Conservation (phyloP, 2,888 invertebrate species). For the Tenthredo scrophulariae region DNA sequence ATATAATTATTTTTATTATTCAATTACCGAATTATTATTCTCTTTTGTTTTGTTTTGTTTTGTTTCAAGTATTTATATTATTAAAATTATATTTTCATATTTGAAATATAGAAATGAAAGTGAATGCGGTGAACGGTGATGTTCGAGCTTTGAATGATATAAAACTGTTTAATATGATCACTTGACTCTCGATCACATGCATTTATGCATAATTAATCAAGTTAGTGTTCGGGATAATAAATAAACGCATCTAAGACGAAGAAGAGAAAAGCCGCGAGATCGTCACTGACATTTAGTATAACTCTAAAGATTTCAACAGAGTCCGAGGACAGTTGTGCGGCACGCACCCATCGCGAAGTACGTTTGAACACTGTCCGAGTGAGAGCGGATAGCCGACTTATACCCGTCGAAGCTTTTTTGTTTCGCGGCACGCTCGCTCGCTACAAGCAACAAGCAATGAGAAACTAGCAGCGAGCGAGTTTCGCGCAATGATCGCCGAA, state of each 20-base stretch:
- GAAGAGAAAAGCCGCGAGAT: not conserved
- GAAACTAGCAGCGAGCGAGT: conserved; percentile 27
- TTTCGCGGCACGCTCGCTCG: conserved; percentile 32
- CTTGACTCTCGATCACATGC: not conserved
- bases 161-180: not conserved
- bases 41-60: not conserved
- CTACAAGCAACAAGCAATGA: conserved; percentile 26
- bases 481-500: conserved; percentile 28
- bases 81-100: not conserved
- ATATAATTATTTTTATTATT: not conserved
- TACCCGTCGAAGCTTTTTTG: conserved; percentile 41
- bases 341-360: conserved; percentile 51
- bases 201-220: not conserved
- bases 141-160: not conserved
- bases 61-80: not conserved
- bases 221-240: not conserved
- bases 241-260: not conserved
- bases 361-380: conserved; percentile 48
- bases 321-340: conserved; percentile 29
- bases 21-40: not conserved
- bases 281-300: not conserved
- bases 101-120: not conserved
- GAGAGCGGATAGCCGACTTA: conserved; percentile 50
- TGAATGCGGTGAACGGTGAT: not conserved
- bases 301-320: conserved; percentile 29